Base-by-base conservation (phyloP, 2,797 vertebrate genomes). In the Microctenopoma stevenorrisi region DNA sequence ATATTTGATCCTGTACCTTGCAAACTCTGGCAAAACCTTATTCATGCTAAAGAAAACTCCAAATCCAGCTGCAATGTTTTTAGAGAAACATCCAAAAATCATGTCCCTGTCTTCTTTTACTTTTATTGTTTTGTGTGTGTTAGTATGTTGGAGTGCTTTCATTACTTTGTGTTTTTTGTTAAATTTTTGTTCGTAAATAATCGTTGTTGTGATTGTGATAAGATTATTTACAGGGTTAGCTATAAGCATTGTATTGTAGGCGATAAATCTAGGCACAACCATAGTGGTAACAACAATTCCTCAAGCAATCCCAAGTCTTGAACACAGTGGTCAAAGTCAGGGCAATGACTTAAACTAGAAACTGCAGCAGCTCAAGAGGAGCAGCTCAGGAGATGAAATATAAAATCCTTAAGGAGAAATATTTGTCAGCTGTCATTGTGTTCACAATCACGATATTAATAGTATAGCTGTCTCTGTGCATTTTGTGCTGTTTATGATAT, bases 171-270 rank as follows among this genome's bases (percentile, higher is more conserved):
- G 51, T 37, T 37, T 33, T 76, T 52, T 14, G 7, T 65, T 64
- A 30, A n/a, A n/a, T 66, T 50, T 46, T 68, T 79, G 18, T 74
- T 72, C 6, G 50, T 25, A 58, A 58, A 40, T 54, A 51, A 49
- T 16, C 57, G 16, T 56, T 53, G 6, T 68, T 68, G 5, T 61
- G 25, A 61, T 58, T 68, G 46, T 68, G 40, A 67, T 73, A 42
- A 54, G 40, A 47, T 14, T 61, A 48, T 44, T 62, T 70, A 33
- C 44, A 18, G 46, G 43, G 10, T 72, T 46, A 68, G 40, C 15
- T 42, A 2, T 65, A 64, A 64, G 16, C 42, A 51, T 65, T 1
- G 1, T 37, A 40, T n/a, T 44, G 6, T 44, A 16, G 68, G 46
- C 55, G 28, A 14, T n/a, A 59, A 26, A 54, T 64, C 5, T 56